Evolutionary conservation across 1,140 invertebrate genomes (phyloP).

Genomic region (Drosophila lacertosa): DNA sequence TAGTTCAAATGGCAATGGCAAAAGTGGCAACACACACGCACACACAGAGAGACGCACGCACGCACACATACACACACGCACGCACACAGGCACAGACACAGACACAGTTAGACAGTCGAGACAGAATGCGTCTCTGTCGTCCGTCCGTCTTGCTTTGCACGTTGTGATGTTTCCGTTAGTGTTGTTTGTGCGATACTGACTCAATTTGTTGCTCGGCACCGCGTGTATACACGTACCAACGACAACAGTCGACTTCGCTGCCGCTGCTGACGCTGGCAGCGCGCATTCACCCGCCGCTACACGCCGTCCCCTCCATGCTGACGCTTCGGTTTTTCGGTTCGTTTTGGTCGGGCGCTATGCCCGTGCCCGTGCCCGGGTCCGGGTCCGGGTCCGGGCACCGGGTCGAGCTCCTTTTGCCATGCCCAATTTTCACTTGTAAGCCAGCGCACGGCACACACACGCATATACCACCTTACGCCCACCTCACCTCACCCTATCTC

Average conservation of each 20-base stretch:
- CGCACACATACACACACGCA: constrained; percentile 19
- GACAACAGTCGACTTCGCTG: constrained; percentile 4
- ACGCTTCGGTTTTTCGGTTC: constrained; percentile 28
- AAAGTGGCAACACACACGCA: constrained; percentile 8
- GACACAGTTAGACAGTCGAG: constrained; percentile 28
- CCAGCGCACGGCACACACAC: constrained; percentile 1
- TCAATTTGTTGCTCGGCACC: constrained; percentile 80
- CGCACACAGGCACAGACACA: constrained; percentile 7
- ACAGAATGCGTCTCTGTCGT: constrained; percentile 68
- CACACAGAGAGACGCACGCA: constrained; percentile 32
- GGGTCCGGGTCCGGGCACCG: constrained; percentile 18
- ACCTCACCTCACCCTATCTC: too few relatives aligned
- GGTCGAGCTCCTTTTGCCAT: constrained; percentile 31
- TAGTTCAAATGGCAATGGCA: constrained; percentile 12
- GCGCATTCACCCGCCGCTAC: constrained; percentile 18
- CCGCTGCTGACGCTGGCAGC: constrained; percentile 11
- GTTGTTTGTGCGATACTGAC: constrained; percentile 84
- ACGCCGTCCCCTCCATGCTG: constrained; percentile 2
- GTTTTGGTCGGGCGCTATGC: constrained; percentile 3
- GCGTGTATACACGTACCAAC: constrained; percentile 59
- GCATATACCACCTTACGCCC: not conserved
- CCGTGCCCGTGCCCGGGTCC: constrained; percentile 14
- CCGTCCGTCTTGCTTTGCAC: constrained; percentile 64
- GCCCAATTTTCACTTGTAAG: constrained; percentile 27
- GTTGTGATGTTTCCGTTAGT: constrained; percentile 83